Evolutionary conservation across 2,888 invertebrate genomes (phyloP).

Genomic region (Abrostola tripartita): DNA sequence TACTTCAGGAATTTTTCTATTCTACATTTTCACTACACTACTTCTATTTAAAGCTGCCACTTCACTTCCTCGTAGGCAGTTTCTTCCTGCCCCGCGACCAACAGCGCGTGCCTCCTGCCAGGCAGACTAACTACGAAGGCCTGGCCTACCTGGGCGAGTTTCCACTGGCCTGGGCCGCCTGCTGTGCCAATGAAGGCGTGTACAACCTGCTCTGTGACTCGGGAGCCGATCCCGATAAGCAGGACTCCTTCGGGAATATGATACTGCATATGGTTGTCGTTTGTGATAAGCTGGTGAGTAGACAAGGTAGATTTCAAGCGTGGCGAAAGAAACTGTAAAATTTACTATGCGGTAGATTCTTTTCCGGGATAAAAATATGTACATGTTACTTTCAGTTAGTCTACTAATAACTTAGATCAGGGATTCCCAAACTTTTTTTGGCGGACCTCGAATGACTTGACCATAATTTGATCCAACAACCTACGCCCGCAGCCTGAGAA

Average conservation of each 20-base stretch:
- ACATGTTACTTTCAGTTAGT: not conserved
- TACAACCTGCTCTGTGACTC: conserved; percentile 97
- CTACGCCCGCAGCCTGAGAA: no score
- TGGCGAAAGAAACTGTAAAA: no score
- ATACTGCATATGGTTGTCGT: conserved; percentile 99
- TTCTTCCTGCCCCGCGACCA: conserved; percentile 99
- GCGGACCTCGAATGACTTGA: no score
- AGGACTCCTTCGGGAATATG: conserved; percentile 99
- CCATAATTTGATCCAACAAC: no score
- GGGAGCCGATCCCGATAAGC: conserved; percentile 98
- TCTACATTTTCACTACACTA: no score
- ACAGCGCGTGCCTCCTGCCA: conserved; percentile 92
- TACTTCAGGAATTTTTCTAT: no score
- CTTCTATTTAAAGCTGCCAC: not conserved
- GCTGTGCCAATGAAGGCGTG: conserved; percentile 98
- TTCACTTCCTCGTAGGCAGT: conserved; percentile 87
- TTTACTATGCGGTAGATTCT: no score
- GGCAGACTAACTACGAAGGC: conserved; percentile 97
- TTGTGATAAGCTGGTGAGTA: conserved; percentile 96
- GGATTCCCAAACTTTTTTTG: no score
- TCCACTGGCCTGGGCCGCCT: conserved; percentile 99
- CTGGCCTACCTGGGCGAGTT: conserved; percentile 99
- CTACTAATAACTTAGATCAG: no score
- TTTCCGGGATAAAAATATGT: not conserved
- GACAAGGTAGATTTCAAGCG: no score